phyloP scores from a whole-genome alignment of 2,888 invertebrate genomes.

The Caenorhabditis sp. region DNA sequence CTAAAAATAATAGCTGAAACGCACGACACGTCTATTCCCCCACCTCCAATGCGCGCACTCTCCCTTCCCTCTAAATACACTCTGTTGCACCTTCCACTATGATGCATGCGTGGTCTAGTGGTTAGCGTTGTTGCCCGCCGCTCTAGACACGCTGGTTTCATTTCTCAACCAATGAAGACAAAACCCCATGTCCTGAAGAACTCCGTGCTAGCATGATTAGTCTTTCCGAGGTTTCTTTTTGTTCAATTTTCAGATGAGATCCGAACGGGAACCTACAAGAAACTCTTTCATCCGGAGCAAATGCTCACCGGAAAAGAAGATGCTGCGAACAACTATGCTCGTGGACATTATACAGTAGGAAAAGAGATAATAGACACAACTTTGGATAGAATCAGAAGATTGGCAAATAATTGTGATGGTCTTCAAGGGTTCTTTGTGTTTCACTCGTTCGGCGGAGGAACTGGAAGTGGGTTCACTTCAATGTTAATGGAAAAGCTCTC shows the following conservation, averaged over 20 bases:
- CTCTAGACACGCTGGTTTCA: conserved; percentile 19
- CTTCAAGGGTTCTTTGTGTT: conserved; percentile 89
- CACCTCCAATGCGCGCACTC: not conserved
- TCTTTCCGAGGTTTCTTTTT: conserved; percentile 63
- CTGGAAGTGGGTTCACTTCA: conserved; percentile 92
- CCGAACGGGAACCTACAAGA: conserved; percentile 88
- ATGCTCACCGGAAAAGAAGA: conserved; percentile 88
- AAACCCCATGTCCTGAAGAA: conserved; percentile 61
- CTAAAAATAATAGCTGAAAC: not conserved
- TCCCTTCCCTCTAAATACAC: conserved; percentile 12
- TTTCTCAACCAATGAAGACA: conserved; percentile 61
- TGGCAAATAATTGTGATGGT: conserved; percentile 89
- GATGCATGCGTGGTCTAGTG: conserved; percentile 55
- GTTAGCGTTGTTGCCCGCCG: conserved; percentile 24
- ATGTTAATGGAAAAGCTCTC: conserved; percentile 91
- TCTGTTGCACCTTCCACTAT: not conserved
- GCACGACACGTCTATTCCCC: not conserved
- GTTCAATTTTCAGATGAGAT: conserved; percentile 83
- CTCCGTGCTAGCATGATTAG: conserved; percentile 65
- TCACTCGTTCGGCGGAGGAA: conserved; percentile 93
- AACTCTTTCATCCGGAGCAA: conserved; percentile 94
- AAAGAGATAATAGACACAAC: conserved; percentile 84
- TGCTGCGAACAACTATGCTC: conserved; percentile 85
- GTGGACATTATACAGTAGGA: conserved; percentile 89
- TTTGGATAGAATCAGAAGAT: conserved; percentile 72